Evolutionary conservation across 2,888 invertebrate genomes (phyloP).

Genomic region (Smittia aterrima): DNA sequence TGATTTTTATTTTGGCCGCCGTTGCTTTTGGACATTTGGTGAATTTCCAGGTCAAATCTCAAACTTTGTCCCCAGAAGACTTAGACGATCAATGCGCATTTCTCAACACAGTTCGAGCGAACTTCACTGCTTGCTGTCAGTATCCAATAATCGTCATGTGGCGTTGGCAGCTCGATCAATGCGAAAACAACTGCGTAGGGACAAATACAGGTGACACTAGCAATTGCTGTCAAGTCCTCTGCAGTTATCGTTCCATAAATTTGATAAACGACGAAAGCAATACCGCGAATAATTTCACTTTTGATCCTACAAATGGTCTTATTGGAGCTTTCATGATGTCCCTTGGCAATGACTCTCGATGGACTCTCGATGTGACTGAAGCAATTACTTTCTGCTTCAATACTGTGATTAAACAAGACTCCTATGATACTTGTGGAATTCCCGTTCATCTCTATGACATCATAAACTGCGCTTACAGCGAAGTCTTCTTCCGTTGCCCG

Average conservation of each 20-base stretch:
- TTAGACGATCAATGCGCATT: neutral
- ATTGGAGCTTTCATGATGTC: neutral
- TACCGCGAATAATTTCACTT: neutral
- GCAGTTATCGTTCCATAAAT: neutral
- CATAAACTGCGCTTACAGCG: neutral
- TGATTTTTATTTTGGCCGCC: too few relatives aligned
- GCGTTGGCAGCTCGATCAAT: neutral
- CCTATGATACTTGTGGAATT: neutral
- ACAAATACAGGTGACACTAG: neutral
- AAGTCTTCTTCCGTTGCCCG: neutral
- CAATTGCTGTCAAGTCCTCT: neutral
- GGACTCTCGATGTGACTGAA: neutral
- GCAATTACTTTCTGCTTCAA: neutral
- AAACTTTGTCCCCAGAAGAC: neutral
- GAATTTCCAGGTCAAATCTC: too few relatives aligned
- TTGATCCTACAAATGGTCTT: neutral
- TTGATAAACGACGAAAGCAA: neutral
- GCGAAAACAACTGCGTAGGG: neutral
- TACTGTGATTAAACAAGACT: neutral
- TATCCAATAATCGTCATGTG: constrained; percentile 6
- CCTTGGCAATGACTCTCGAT: neutral
- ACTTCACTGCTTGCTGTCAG: constrained; percentile 17
- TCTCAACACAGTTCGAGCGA: neutral
- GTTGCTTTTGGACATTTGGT: too few relatives aligned
- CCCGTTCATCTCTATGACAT: neutral